Base-by-base conservation (phyloP, 2,797 vertebrate species). In the Sebastes flavidus region DNA sequence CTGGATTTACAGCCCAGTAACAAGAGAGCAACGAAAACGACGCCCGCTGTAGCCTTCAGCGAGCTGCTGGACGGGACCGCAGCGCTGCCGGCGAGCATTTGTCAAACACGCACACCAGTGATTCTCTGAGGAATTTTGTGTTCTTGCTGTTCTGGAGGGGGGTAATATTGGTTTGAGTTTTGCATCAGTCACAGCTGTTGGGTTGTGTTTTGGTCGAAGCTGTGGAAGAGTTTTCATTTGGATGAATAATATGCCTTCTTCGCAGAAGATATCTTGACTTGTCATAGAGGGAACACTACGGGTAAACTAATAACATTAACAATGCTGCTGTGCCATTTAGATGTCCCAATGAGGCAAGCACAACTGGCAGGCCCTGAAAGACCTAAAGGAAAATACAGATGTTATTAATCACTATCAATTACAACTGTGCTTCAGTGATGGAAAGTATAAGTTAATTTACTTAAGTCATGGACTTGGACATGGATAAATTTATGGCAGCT, bases 1-100 rank as follows among this genome's bases (percentile, higher is more conserved):
- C 96, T 97, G 97, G 97, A 99, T 99, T 99, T 99, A 99, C 97
- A 97, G 98, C 98, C 96, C 96, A 97, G 97, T 98, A 98, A 98
- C 97, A 98, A 97, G 97, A 97, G 88, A 92, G 88, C 87, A 97
- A 97, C 97, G 97, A 98, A 98, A 98, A 98, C 95, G 95, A 97
- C 95, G 96, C 91, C 75, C 16, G 96, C 95, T 94, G 72, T 96
- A 97, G 96, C 97, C 98, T 97, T 99, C 97, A 97, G 96, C 94
- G 82, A 84, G 87, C 89, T 66, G 85, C 75, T 61, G 89, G 84
- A 93, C 91, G 85, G 93, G 94, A 95, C 95, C 91, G 93, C 94
- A 94, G 94, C 89, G 74, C 94, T 93, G 94, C 95, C 70, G 76
- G 94, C 86, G 72, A 93, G 81, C 81, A 85, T 89, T 89, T 90